Conservation (phyloP, 2,113 vertebrate species). For the Emydura subglobosa region DNA sequence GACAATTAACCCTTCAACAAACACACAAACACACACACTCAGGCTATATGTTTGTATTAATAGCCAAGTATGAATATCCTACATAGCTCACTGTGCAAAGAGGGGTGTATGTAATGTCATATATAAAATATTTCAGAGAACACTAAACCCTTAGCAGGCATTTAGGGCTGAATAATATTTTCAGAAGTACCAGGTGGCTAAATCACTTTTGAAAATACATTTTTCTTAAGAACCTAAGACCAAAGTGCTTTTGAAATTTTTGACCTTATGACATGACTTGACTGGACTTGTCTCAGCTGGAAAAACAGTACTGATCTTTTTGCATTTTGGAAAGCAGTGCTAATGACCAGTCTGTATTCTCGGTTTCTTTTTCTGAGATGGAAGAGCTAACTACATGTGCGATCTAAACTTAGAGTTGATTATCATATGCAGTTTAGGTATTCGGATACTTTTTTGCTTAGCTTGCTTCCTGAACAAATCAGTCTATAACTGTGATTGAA, state of each 20-base stretch:
- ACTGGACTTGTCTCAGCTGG: background rate
- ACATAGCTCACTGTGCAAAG: background rate
- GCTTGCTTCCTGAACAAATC: background rate
- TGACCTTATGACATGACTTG: background rate
- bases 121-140: background rate
- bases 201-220: background rate
- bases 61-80: background rate
- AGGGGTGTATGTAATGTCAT: background rate
- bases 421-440: background rate
- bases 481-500: background rate
- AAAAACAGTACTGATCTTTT: background rate
- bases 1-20: background rate
- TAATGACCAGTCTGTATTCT: background rate
- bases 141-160: background rate
- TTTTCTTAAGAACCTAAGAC: background rate
- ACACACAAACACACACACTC: background rate
- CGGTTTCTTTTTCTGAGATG: background rate
- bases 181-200: background rate
- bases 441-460: background rate
- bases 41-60: too few relatives aligned
- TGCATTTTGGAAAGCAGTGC: background rate
- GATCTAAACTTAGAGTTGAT: background rate
- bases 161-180: background rate
- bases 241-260: background rate
- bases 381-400: background rate